Percentiles rank a stretch among this genome's conserved stretches.
Conservation (phyloP, 2,888 invertebrate genomes). For the Lymantria monacha region DNA sequence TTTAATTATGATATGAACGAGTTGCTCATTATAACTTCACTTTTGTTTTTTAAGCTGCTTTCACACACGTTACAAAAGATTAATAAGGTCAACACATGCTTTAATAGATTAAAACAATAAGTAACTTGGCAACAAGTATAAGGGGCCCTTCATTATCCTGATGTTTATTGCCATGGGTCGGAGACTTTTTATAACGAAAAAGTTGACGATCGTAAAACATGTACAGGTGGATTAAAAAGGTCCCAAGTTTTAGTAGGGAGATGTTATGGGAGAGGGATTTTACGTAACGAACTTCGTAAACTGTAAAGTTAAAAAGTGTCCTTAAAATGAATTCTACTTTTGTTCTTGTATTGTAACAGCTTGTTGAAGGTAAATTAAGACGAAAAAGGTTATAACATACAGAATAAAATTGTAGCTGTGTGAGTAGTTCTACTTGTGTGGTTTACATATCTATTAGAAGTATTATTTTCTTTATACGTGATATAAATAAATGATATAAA, state of each 20-base stretch:
- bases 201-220: conserved; percentile 73
- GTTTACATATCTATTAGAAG: too few relatives aligned
- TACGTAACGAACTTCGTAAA: conserved; percentile 33
- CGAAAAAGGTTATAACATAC: too few relatives aligned
- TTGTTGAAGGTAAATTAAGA: conserved; percentile 20
- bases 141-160: conserved; percentile 44
- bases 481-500: too few relatives aligned
- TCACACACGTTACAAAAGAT: conserved; percentile 11
- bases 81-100: conserved; percentile 40
- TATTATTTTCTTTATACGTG: too few relatives aligned
- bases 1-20: too few relatives aligned
- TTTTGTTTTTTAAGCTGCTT: background rate
- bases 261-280: conserved; percentile 27
- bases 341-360: conserved; percentile 36
- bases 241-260: conserved; percentile 39
- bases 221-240: conserved; percentile 73
- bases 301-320: conserved; percentile 28
- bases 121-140: conserved; percentile 44
- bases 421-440: too few relatives aligned
- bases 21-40: too few relatives aligned
- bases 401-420: too few relatives aligned
- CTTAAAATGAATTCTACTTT: conserved; percentile 32
- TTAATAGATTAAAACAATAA: conserved; percentile 64
- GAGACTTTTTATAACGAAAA: conserved; percentile 59
- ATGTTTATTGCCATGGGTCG: conserved; percentile 52